These are phyloP conservation scores for Bucco capensis DNA, from an alignment of 2,113 vertebrate species.

Conservation along the genomic window DNA sequence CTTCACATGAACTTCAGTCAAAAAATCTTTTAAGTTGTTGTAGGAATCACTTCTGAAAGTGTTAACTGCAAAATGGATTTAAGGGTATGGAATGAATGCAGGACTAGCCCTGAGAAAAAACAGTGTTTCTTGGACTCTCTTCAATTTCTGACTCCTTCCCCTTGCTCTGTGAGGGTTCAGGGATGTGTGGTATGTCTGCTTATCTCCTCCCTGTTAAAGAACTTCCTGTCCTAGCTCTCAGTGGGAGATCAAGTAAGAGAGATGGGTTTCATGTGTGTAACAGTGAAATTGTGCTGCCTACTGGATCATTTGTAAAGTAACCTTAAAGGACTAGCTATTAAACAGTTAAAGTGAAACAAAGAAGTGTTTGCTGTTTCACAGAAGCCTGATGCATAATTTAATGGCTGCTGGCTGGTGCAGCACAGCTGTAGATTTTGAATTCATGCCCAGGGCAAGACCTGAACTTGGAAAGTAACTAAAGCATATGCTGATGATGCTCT, in stretches of 20 bases:
- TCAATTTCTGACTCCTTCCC: not conserved
- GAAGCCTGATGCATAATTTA: not conserved
- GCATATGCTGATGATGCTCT: not conserved
- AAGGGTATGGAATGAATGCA: not conserved
- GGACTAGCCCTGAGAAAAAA: not conserved
- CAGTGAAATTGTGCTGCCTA: not conserved
- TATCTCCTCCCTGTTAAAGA: not conserved
- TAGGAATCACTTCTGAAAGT: not conserved
- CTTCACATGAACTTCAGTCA: not conserved
- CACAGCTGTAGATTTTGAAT: conserved; percentile 33
- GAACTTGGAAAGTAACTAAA: conserved; percentile 12
- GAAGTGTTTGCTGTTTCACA: not conserved
- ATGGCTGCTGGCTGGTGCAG: not conserved
- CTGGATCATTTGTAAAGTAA: not conserved
- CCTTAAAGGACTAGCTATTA: not conserved
- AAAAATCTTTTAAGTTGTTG: not conserved
- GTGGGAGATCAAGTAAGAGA: not conserved
- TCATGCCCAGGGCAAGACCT: not conserved
- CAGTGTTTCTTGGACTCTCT: not conserved
- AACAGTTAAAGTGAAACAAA: not conserved
- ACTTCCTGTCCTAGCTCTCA: not conserved
- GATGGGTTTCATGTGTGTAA: not conserved
- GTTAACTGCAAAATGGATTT: not conserved
- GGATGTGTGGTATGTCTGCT: not conserved
- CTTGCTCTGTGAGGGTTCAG: not conserved